Percentiles rank a stretch among this genome's conserved stretches.
Conservation (phyloP, 2,797 vertebrate species). For the Taenioides sp. region DNA sequence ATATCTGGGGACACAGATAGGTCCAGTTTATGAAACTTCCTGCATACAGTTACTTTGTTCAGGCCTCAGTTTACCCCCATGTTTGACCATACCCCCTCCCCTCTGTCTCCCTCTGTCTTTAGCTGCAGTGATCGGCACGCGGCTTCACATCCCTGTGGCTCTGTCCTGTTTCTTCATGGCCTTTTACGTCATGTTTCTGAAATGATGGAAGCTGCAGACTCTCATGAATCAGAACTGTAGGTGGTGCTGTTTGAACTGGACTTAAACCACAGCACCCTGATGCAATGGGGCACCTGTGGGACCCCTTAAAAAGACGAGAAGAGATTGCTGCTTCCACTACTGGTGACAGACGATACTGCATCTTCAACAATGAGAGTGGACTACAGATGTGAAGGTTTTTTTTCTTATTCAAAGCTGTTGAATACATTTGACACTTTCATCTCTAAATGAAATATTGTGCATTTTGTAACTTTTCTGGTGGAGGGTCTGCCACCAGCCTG, state of each 20-base stretch:
- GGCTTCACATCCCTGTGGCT: slow-evolving; percentile 87
- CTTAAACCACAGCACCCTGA: slow-evolving; percentile 36
- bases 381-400: slow-evolving; percentile 41
- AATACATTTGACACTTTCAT: slow-evolving; percentile 33
- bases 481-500: not conserved
- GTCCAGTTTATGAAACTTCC: not conserved
- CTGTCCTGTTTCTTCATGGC: slow-evolving; percentile 87
- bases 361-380: slow-evolving; percentile 38
- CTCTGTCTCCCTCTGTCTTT: not conserved
- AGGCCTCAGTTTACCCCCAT: not conserved
- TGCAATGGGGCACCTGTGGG: slow-evolving; percentile 47
- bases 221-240: slow-evolving; percentile 31
- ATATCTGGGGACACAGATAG: not conserved
- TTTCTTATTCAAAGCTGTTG: slow-evolving; percentile 28
- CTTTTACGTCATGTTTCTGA: slow-evolving; percentile 88
- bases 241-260: slow-evolving; percentile 29
- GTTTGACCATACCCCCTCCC: not conserved
- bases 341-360: slow-evolving; percentile 50
- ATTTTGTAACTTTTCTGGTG: not conserved
- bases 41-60: not conserved
- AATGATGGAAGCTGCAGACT: slow-evolving; percentile 65
- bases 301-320: slow-evolving; percentile 40
- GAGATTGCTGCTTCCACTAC: slow-evolving; percentile 46
- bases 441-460: slow-evolving; percentile 15
- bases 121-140: slow-evolving; percentile 92